Conservation (phyloP, 2,888 invertebrate species). For the Drepana falcataria region DNA sequence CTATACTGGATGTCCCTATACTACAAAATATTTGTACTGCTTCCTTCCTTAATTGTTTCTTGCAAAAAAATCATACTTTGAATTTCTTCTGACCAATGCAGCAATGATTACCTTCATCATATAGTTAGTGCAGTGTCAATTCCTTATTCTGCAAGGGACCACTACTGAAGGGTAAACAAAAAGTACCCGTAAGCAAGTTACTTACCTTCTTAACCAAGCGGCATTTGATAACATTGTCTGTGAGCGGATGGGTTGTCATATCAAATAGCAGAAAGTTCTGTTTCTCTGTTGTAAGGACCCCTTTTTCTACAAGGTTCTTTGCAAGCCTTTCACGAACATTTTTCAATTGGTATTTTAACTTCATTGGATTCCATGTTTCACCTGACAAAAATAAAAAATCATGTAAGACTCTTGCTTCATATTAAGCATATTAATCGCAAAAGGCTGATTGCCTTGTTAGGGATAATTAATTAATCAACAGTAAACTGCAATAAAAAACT, state of each 20-base stretch:
- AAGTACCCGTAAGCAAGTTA: not conserved
- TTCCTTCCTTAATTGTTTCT: too few relatives aligned
- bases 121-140: too few relatives aligned
- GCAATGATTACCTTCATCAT: too few relatives aligned
- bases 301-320: slow-evolving; percentile 99
- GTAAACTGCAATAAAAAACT: too few relatives aligned
- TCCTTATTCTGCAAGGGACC: too few relatives aligned
- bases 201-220: slow-evolving; percentile 96
- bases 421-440: not conserved
- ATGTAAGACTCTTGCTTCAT: not conserved
- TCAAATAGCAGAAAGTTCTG: slow-evolving; percentile 99
- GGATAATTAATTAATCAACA: too few relatives aligned
- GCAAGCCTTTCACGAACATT: slow-evolving; percentile 99
- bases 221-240: slow-evolving; percentile 96
- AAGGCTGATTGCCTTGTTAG: too few relatives aligned
- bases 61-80: too few relatives aligned
- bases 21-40: too few relatives aligned
- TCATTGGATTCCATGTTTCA: slow-evolving; percentile 99
- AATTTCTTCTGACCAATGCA: too few relatives aligned
- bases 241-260: slow-evolving; percentile 99
- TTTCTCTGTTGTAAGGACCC: slow-evolving; percentile 98
- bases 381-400: slow-evolving; percentile 76
- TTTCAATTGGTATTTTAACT: slow-evolving; percentile 97
- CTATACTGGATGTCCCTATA: too few relatives aligned
- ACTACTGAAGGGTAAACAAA: too few relatives aligned